Percentiles rank a stretch among this genome's conserved stretches.
Conservation (phyloP, 2,888 invertebrate genomes). For the Agapetus fuscipes region DNA sequence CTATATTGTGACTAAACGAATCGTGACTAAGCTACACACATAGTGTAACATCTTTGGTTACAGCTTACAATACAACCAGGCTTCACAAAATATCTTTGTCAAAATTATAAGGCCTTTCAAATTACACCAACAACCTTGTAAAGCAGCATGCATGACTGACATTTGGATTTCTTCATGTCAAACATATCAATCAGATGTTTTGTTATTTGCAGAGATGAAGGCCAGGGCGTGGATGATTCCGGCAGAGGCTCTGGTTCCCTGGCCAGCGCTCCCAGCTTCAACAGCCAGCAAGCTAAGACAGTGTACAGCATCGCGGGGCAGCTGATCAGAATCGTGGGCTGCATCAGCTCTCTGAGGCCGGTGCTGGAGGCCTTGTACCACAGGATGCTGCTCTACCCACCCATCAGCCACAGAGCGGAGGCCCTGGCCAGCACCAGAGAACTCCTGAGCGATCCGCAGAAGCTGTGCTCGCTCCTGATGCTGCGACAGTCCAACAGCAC, state of each 20-base stretch:
- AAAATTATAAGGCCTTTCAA: neutral
- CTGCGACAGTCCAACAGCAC: slow-evolving; percentile 51
- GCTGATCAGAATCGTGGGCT: slow-evolving; percentile 78
- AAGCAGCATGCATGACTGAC: no score
- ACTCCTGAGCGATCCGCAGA: slow-evolving; percentile 66
- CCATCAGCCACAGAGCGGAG: slow-evolving; percentile 75
- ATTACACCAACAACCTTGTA: neutral
- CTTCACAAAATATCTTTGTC: no score
- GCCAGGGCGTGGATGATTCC: slow-evolving; percentile 42
- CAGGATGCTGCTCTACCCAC: slow-evolving; percentile 82
- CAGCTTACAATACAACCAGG: no score
- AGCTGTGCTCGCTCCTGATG: slow-evolving; percentile 64
- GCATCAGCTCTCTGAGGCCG: slow-evolving; percentile 76
- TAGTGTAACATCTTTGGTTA: no score
- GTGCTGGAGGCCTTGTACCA: slow-evolving; percentile 91
- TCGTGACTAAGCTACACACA: no score
- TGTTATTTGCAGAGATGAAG: slow-evolving; percentile 35
- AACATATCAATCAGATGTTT: neutral
- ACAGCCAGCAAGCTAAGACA: slow-evolving; percentile 78
- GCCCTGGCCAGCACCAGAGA: slow-evolving; percentile 76
- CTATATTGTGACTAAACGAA: no score
- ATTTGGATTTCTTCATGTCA: no score
- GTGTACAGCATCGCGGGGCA: slow-evolving; percentile 88
- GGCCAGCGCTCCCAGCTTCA: slow-evolving; percentile 65
- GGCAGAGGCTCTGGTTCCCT: slow-evolving; percentile 61